Conservation (phyloP, 2,797 vertebrate genomes). For the Pipistrellus nathusii region DNA sequence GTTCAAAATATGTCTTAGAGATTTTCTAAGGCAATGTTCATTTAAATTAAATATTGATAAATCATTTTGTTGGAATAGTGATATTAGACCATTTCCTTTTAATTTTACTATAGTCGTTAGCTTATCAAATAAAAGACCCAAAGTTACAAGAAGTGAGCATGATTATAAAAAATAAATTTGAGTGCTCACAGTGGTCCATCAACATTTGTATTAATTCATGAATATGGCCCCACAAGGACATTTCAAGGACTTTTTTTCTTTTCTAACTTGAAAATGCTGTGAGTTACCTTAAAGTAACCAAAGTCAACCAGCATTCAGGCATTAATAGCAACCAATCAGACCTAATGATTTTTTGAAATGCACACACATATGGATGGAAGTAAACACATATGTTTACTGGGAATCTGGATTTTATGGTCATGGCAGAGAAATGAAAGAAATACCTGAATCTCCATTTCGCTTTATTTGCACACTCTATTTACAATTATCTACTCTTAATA, state of each 20-base stretch:
- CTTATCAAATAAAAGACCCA: background rate
- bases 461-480: background rate
- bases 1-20: constrained; percentile 35
- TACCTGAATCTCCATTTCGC: background rate
- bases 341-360: constrained; percentile 40
- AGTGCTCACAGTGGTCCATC: background rate
- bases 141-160: background rate
- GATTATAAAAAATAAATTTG: constrained; percentile 46
- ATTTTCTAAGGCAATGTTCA: constrained; percentile 40
- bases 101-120: constrained; percentile 33
- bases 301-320: background rate
- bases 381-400: constrained; percentile 15
- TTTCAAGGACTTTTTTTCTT: background rate
- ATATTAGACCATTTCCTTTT: background rate
- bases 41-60: constrained; percentile 32
- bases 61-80: constrained; percentile 39
- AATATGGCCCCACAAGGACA: background rate
- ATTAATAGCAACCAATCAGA: background rate
- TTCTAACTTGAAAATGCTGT: constrained; percentile 22
- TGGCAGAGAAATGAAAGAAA: background rate
- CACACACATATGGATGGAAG: background rate
- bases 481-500: background rate
- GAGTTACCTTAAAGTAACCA: background rate
- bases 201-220: background rate
- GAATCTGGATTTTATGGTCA: constrained; percentile 29